Base-by-base conservation (phyloP, 2,797 vertebrate genomes). In the Sebastes wilsoni region DNA sequence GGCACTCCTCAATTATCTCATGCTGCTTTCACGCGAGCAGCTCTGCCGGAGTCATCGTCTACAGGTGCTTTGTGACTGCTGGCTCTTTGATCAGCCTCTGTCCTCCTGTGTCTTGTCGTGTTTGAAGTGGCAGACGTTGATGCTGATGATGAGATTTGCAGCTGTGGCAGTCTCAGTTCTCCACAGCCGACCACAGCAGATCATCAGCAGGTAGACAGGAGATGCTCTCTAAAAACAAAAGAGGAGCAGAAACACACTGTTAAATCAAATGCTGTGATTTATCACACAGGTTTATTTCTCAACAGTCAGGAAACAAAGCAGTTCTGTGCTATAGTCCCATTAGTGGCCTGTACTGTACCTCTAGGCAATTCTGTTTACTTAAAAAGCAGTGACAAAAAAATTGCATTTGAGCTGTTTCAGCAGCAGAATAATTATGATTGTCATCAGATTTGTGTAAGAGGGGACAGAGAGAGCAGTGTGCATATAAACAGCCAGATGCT, bases 101-200 rank as follows among this genome's bases (percentile, higher is more conserved):
- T 82, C 82, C 83, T 73, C 79, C 11, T 9, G 62, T 49, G 82
- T 77, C 67, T 81, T 56, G 83, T 82, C 6, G n/a, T 66, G 80
- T 89, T 79, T 90, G 85, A 92, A 87, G 88, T 86, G 84, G 68
- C 80, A 87, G 90, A 89, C 88, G 86, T 71, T 77, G 87, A 30
- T 68, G 87, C 38, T 67, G 87, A 49, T 64, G 84, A 52, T 52
- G 78, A 82, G 68, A 78, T 83, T 61, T 87, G 82, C 86, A 90
- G 81, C 80, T 81, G 78, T 61, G 77, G 78, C 82, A 79, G 78
- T 18, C 77, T 90, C 80, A 72, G 79, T 64, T 65, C 78, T 83
- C 79, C 87, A 81, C 61, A 72, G 80, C 74, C 34, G n/a, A 76
- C 71, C 81, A 75, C 81, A 75, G 75, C 80, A 85, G 82, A 84